Percentiles rank a stretch among this genome's conserved stretches.
These are phyloP conservation scores for Calidris pugnax DNA, from an alignment of 2,113 vertebrate genomes.

Conservation along the genomic window DNA sequence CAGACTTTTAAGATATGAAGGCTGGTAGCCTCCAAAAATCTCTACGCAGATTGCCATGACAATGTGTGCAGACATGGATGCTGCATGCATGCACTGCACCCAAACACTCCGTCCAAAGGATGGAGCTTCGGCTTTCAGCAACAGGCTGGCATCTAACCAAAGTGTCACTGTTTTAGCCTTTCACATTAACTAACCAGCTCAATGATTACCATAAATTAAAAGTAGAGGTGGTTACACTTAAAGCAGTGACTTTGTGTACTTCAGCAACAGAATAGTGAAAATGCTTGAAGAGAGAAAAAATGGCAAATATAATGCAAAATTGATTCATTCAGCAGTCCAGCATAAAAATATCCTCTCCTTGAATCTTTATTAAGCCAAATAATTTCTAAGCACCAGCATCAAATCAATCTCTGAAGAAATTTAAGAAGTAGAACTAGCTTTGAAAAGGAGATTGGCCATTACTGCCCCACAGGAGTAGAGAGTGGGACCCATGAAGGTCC, in stretches of 20 bases:
- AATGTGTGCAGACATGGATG: background rate
- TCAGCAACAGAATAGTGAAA: background rate
- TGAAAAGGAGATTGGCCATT: background rate
- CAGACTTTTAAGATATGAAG: background rate
- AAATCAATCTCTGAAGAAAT: background rate
- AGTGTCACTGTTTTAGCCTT: background rate
- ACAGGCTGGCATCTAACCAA: background rate
- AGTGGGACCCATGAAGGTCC: rapidly evolving
- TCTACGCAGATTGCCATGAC: background rate
- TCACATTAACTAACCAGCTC: background rate
- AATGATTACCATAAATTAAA: background rate
- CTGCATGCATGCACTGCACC: background rate
- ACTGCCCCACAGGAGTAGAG: rapidly evolving
- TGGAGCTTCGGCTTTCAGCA: rapidly evolving
- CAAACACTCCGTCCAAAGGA: background rate
- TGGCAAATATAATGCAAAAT: background rate
- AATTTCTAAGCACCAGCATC: background rate
- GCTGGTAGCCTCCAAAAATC: background rate
- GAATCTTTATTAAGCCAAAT: background rate
- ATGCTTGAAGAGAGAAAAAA: background rate
- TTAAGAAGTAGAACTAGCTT: background rate
- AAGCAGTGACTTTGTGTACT: background rate
- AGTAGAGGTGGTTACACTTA: background rate
- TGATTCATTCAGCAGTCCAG: background rate
- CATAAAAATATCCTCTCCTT: background rate